These are phyloP conservation scores for Bothrops jararaca DNA, from an alignment of 2,113 vertebrate species.

Conservation along the genomic window DNA sequence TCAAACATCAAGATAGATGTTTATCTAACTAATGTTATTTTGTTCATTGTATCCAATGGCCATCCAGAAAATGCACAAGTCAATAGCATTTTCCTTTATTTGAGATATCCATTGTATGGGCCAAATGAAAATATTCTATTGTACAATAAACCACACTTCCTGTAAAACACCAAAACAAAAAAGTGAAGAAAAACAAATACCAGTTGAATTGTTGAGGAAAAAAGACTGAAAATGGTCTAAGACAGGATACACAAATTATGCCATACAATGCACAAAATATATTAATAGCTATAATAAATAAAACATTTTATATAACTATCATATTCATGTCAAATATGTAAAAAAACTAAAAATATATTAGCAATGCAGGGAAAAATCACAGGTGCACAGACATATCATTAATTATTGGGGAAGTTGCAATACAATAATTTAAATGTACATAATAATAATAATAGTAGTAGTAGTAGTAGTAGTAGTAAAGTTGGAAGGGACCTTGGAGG, in stretches of 20 bases:
- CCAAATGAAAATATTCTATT: constrained; percentile 29
- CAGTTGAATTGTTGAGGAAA: neutral
- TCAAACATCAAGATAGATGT: neutral
- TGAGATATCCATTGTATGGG: neutral
- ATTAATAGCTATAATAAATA: neutral
- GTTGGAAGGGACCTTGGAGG: too few relatives aligned
- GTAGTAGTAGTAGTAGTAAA: too few relatives aligned
- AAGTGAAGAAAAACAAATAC: neutral
- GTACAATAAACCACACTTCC: constrained; percentile 30
- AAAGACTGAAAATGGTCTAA: neutral
- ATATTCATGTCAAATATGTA: neutral
- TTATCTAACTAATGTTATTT: constrained; percentile 9
- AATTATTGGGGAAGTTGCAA: neutral
- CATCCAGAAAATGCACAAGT: neutral
- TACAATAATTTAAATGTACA: neutral
- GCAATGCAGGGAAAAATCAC: neutral
- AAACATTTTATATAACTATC: neutral
- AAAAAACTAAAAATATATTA: neutral
- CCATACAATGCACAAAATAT: neutral
- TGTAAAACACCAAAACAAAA: neutral
- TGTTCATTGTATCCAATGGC: neutral
- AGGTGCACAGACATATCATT: neutral
- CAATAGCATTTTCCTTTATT: neutral
- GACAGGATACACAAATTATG: neutral
- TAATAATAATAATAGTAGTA: too few relatives aligned